A percentile compares a stretch with the other conserved stretches of the same genome.
Conservation (phyloP, 2,113 vertebrate genomes). For the Strix aluco region DNA sequence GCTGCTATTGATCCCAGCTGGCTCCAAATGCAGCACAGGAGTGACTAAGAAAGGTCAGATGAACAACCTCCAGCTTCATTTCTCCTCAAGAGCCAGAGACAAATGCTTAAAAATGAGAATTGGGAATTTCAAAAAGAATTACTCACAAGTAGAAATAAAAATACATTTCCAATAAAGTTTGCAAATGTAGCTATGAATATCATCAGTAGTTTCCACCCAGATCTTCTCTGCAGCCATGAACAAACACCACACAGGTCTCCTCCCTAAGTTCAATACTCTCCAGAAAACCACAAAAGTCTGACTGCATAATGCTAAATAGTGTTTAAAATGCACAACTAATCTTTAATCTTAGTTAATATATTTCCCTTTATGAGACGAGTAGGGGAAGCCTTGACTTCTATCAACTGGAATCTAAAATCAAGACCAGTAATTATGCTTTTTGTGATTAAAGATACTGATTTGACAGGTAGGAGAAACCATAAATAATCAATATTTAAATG, state of each 20-base stretch:
- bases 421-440: not conserved
- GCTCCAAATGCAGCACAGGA: not conserved
- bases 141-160: not conserved
- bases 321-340: not conserved
- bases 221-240: not conserved
- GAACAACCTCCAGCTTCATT: not conserved
- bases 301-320: not conserved
- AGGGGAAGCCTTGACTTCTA: not conserved
- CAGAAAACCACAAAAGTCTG: not conserved
- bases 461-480: not conserved
- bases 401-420: not conserved
- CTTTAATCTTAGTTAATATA: not conserved
- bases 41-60: not conserved
- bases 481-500: not conserved
- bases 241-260: not conserved
- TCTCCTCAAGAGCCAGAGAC: not conserved
- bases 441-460: not conserved
- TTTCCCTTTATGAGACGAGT: not conserved
- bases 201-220: accelerated
- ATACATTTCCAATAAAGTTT: not conserved
- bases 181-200: not conserved
- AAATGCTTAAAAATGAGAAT: not conserved
- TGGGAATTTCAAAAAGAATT: not conserved
- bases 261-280: not conserved
- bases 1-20: not conserved